phyloP scores from a whole-genome alignment of 2,797 vertebrate genomes.

The Periophthalmus magnuspinnatus region DNA sequence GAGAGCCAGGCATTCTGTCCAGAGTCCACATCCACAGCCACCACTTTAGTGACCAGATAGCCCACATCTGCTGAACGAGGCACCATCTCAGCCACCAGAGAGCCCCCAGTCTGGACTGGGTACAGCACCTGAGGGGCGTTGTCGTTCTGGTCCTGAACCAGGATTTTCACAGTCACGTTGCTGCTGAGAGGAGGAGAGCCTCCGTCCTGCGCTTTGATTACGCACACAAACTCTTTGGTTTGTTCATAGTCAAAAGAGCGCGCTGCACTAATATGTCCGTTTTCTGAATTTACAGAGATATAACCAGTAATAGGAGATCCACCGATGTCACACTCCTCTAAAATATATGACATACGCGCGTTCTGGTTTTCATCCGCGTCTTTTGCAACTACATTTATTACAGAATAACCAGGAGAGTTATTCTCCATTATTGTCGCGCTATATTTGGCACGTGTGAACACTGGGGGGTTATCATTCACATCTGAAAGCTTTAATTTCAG shows the following conservation, averaged over 20 bases:
- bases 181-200: slow-evolving; percentile 47
- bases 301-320: slow-evolving; percentile 40
- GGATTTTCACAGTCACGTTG: slow-evolving; percentile 39
- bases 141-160: slow-evolving; percentile 57
- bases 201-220: slow-evolving; percentile 62
- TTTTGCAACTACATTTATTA: slow-evolving; percentile 25
- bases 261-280: slow-evolving; percentile 36
- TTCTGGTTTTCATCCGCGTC: slow-evolving; percentile 46
- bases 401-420: slow-evolving; percentile 46
- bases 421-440: slow-evolving; percentile 67
- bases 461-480: slow-evolving; percentile 42
- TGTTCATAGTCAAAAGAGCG: slow-evolving; percentile 75
- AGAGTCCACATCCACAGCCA: slow-evolving; percentile 72
- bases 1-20: slow-evolving; percentile 75
- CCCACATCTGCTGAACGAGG: slow-evolving; percentile 78
- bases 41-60: slow-evolving; percentile 78
- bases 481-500: slow-evolving; percentile 53
- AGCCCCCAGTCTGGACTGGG: slow-evolving; percentile 63
- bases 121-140: slow-evolving; percentile 45
- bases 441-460: slow-evolving; percentile 61
- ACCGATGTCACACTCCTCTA: slow-evolving; percentile 25
- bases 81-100: slow-evolving; percentile 73
- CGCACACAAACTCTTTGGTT: slow-evolving; percentile 56
- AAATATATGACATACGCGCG: slow-evolving; percentile 33
- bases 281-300: slow-evolving; percentile 62